Percentiles rank a stretch among this genome's conserved stretches.
Evolutionary conservation across 2,113 vertebrate species (phyloP).

Genomic region (Galemys pyrenaicus): DNA sequence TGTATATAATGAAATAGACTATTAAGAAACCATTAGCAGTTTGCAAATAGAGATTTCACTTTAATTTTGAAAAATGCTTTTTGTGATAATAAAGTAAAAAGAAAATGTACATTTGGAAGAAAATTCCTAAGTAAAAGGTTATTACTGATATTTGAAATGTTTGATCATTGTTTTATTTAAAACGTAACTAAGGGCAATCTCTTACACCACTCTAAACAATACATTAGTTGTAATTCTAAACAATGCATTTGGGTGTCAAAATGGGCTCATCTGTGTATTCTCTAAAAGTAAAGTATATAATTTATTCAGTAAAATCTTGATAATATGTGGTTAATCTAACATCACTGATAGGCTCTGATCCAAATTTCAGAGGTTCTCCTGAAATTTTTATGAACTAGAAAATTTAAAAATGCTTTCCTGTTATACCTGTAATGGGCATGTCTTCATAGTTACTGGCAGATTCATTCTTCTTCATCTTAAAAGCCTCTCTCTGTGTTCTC

Average conservation of each 20-base stretch:
- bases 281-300: not conserved
- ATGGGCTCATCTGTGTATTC: not conserved
- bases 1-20: not conserved
- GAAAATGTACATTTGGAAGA: not conserved
- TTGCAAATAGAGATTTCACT: constrained; percentile 30
- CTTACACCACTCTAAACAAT: too few species aligned
- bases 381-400: constrained; percentile 13
- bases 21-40: not conserved
- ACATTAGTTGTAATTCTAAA: constrained; percentile 8
- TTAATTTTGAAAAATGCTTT: constrained; percentile 19
- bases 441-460: not conserved
- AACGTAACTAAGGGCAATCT: constrained; percentile 10
- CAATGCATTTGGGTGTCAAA: not conserved
- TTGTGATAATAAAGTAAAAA: not conserved
- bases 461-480: not conserved
- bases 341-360: not conserved
- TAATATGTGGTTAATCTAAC: not conserved
- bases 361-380: not conserved
- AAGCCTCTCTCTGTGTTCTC: not conserved
- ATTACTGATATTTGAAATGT: not conserved
- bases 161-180: constrained; percentile 15
- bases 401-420: not conserved
- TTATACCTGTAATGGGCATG: not conserved
- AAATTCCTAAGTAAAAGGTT: not conserved
- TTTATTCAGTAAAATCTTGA: constrained; percentile 1